These are phyloP conservation scores for Limnodromus scolopaceus DNA, from an alignment of 2,797 vertebrate species.

Conservation along the genomic window DNA sequence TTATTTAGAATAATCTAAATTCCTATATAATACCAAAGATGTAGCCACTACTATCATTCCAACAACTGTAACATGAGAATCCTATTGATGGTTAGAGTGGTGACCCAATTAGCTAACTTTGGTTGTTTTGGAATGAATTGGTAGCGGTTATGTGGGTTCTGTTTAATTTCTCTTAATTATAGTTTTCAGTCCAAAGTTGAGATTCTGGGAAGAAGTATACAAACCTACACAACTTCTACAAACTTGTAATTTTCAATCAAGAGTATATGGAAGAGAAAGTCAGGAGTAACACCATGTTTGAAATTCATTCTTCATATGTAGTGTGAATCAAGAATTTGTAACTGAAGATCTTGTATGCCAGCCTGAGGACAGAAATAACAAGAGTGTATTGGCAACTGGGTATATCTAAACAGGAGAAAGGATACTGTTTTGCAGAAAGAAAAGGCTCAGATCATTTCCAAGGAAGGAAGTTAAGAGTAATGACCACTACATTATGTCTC, in stretches of 20 bases:
- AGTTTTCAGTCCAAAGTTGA: not conserved
- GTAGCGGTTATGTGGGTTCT: not conserved
- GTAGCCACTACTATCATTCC: not conserved
- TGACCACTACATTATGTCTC: not conserved
- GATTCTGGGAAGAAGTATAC: not conserved
- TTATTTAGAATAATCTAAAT: not conserved
- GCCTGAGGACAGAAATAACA: not conserved
- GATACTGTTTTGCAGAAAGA: not conserved
- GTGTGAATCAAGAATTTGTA: not conserved
- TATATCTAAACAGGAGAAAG: not conserved
- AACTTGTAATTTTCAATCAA: not conserved
- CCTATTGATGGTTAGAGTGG: not conserved
- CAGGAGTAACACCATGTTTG: not conserved
- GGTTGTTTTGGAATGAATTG: not conserved
- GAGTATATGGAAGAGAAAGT: not conserved
- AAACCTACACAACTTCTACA: not conserved
- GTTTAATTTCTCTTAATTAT: not conserved
- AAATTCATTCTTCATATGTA: not conserved
- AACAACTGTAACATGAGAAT: not conserved
- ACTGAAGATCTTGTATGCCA: not conserved
- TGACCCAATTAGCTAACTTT: not conserved
- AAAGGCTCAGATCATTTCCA: not conserved
- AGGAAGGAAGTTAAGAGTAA: not conserved
- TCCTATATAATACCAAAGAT: not conserved
- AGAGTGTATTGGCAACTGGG: not conserved